phyloP scores from a whole-genome alignment of 2,888 invertebrate genomes.

The Scaptomyza flava region DNA sequence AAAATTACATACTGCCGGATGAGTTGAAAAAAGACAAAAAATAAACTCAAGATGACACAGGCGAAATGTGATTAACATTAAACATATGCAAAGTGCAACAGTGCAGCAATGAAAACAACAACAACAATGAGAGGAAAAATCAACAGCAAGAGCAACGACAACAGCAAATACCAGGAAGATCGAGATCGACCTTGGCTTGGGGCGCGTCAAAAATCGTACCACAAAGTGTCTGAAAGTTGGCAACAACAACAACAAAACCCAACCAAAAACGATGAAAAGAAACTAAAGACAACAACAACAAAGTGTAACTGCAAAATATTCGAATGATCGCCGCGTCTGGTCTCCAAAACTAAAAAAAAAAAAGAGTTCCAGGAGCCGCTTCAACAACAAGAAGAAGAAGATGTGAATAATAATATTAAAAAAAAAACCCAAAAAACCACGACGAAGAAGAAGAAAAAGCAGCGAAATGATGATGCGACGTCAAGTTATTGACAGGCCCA shows the following conservation, averaged over 20 bases:
- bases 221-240: constrained; percentile 60
- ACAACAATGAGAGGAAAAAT: constrained; percentile 1
- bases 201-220: constrained; percentile 63
- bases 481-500: constrained; percentile 77
- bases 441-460: constrained; percentile 11
- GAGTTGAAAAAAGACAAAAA: constrained; percentile 6
- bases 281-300: constrained; percentile 17
- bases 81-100: constrained; percentile 65
- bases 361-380: constrained; percentile 58
- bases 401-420: not conserved
- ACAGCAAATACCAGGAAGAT: constrained; percentile 42
- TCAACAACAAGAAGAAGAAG: constrained; percentile 22
- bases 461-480: constrained; percentile 71
- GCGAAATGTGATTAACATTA: constrained; percentile 53
- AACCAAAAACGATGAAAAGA: constrained; percentile 2
- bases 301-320: constrained; percentile 18
- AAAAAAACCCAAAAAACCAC: constrained; percentile 12
- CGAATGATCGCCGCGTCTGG: constrained; percentile 34
- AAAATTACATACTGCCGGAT: constrained; percentile 17
- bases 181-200: constrained; percentile 68
- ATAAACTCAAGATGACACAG: constrained; percentile 43
- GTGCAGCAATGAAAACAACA: constrained; percentile 40
- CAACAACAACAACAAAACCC: constrained; percentile 2
- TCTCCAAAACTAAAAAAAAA: not conserved
- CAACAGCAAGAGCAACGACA: not conserved